Percentiles rank a stretch among this genome's conserved stretches.
Evolutionary conservation across 2,888 invertebrate genomes (phyloP).

Genomic region (Amiota communis): DNA sequence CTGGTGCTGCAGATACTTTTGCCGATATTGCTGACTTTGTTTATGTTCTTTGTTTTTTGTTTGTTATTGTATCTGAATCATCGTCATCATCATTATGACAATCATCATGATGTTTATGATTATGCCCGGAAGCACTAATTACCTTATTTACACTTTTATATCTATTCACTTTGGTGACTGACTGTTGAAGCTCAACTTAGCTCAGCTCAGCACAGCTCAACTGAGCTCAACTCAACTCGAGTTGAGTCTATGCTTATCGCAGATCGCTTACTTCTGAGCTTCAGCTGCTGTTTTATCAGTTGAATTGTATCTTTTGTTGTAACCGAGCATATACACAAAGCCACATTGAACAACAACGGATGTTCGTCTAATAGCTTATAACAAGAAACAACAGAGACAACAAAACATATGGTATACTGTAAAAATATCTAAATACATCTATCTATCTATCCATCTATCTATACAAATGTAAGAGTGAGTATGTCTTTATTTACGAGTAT

Average conservation of each 20-base stretch:
- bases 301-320: conserved; percentile 9
- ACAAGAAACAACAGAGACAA: background rate
- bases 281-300: background rate
- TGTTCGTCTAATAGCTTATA: background rate
- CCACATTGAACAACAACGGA: background rate
- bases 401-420: conserved; percentile 11
- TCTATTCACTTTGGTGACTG: conserved; percentile 43
- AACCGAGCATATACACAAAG: background rate
- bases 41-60: too few relatives aligned
- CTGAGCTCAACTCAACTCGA: conserved; percentile 41
- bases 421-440: background rate
- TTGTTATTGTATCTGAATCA: background rate
- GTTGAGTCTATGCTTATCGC: conserved; percentile 25
- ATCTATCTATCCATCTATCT: background rate
- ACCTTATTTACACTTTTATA: conserved; percentile 71
- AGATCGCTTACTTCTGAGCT: too few relatives aligned
- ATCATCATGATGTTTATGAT: conserved; percentile 60
- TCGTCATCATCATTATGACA: conserved; percentile 36
- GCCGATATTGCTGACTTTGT: background rate
- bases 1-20: background rate
- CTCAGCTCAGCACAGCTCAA: background rate
- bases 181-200: conserved; percentile 45
- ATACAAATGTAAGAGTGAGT: background rate
- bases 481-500: conserved; percentile 5
- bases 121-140: conserved; percentile 71